phyloP scores from a whole-genome alignment of 2,888 invertebrate genomes.

The Phaonia tiefii region DNA sequence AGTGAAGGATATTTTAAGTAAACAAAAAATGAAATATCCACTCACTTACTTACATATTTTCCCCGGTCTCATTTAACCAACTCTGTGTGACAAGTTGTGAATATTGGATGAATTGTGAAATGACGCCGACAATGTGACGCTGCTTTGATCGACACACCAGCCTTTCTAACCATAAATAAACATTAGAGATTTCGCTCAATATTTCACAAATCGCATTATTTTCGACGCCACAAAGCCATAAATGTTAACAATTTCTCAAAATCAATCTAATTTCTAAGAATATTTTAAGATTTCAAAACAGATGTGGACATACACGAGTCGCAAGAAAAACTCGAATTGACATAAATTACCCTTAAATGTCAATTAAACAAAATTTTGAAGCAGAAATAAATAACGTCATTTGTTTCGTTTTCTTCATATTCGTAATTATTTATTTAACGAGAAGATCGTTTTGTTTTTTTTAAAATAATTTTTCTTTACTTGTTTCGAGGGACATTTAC shows the following conservation, averaged over 20 bases:
- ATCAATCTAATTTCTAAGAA: slow-evolving; percentile 58
- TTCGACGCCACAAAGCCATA: slow-evolving; percentile 4
- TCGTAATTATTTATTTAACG: slow-evolving; percentile 42
- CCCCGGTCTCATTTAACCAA: no score
- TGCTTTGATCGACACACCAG: no score
- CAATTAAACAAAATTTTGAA: slow-evolving; percentile 58
- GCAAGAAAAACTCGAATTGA: slow-evolving; percentile 22
- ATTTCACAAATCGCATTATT: slow-evolving; percentile 15
- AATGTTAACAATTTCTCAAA: slow-evolving; percentile 24
- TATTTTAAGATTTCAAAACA: slow-evolving; percentile 61
- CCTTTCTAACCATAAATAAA: background rate
- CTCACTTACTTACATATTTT: no score
- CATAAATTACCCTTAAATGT: slow-evolving; percentile 65
- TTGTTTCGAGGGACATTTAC: slow-evolving; percentile 37
- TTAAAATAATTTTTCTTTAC: background rate
- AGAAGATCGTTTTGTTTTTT: slow-evolving; percentile 26
- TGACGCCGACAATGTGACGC: no score
- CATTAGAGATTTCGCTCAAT: slow-evolving; percentile 20
- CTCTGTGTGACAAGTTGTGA: no score
- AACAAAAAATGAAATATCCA: no score
- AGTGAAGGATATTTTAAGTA: no score
- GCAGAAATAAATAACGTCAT: slow-evolving; percentile 39
- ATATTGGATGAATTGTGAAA: no score
- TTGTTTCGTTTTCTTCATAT: slow-evolving; percentile 18
- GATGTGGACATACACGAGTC: slow-evolving; percentile 45